These are phyloP conservation scores for Drosophila parabipectinata DNA, from an alignment of 1,140 invertebrate species.

Conservation along the genomic window DNA sequence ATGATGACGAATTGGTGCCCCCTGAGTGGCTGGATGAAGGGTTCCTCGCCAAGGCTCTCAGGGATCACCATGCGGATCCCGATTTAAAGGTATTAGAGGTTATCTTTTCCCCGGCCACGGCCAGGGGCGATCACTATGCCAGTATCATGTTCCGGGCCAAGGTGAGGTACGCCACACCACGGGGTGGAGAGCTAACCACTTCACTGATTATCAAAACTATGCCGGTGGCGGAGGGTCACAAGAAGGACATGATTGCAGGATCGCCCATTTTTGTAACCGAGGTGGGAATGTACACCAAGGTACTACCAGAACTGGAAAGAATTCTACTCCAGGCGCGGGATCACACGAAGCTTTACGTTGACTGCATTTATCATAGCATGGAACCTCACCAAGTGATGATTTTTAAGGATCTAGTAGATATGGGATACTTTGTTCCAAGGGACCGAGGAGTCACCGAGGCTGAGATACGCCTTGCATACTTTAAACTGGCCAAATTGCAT, in stretches of 20 bases:
- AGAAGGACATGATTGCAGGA: slow-evolving; percentile 50
- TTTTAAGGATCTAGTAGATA: slow-evolving; percentile 60
- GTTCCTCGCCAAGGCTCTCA: slow-evolving; percentile 54
- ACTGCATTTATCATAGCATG: slow-evolving; percentile 54
- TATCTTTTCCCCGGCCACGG: slow-evolving; percentile 57
- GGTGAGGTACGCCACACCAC: slow-evolving; percentile 19
- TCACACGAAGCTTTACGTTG: slow-evolving; percentile 26
- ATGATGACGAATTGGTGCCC: slow-evolving; percentile 65
- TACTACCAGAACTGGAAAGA: slow-evolving; percentile 60
- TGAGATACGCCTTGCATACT: slow-evolving; percentile 38
- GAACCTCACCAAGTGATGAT: slow-evolving; percentile 56
- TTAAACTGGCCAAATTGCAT: slow-evolving; percentile 67
- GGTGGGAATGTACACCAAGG: slow-evolving; percentile 62
- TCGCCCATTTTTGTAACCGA: slow-evolving; percentile 64
- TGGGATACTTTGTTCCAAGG: slow-evolving; percentile 47
- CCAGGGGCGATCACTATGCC: slow-evolving; percentile 76
- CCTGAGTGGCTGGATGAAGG: slow-evolving; percentile 58
- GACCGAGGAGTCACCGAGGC: slow-evolving; percentile 31
- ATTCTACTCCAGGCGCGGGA: slow-evolving; percentile 49
- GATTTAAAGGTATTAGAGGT: slow-evolving; percentile 36
- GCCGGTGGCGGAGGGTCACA: slow-evolving; percentile 65
- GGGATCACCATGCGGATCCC: slow-evolving; percentile 22
- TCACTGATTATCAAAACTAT: slow-evolving; percentile 73
- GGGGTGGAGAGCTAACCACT: slow-evolving; percentile 15
- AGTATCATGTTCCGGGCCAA: slow-evolving; percentile 70